Percentiles rank a stretch among this genome's conserved stretches.
Conservation (phyloP, 1,140 invertebrate species). For the Aphidius gifuensis region DNA sequence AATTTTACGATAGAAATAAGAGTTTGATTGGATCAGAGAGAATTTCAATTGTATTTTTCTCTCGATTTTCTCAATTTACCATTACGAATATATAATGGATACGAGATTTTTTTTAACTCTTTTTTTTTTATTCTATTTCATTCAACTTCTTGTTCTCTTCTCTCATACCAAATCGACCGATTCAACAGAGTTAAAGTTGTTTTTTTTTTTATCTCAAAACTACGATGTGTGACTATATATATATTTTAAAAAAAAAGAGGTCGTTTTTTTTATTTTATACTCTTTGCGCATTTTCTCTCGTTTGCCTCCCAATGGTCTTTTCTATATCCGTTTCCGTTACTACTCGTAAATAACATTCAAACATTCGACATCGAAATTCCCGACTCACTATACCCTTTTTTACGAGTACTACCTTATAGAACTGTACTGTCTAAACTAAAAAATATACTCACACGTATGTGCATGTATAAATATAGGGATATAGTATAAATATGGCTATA, state of each 20-base stretch:
- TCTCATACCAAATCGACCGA: no score
- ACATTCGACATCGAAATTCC: slow-evolving; percentile 10
- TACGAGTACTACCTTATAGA: not conserved
- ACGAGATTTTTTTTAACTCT: no score
- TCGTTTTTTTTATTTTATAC: not conserved
- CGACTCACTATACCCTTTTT: not conserved
- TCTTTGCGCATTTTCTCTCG: slow-evolving; percentile 5
- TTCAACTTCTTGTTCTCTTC: no score
- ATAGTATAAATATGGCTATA: no score
- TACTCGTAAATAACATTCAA: slow-evolving; percentile 41
- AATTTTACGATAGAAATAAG: slow-evolving; percentile 31
- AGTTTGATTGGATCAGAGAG: slow-evolving; percentile 41
- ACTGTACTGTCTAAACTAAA: no score
- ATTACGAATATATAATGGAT: no score
- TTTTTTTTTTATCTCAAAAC: no score
- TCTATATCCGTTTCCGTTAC: slow-evolving; percentile 16
- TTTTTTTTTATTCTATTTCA: no score
- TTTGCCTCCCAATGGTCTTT: slow-evolving; percentile 7
- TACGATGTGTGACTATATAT: no score
- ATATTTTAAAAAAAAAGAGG: no score
- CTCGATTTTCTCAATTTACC: not conserved
- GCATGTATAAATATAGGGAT: no score
- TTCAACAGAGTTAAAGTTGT: not conserved
- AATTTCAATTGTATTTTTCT: slow-evolving; percentile 39
- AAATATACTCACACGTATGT: no score